These are phyloP conservation scores for Eurypyga helias DNA, from an alignment of 2,113 vertebrate genomes.

Conservation along the genomic window DNA sequence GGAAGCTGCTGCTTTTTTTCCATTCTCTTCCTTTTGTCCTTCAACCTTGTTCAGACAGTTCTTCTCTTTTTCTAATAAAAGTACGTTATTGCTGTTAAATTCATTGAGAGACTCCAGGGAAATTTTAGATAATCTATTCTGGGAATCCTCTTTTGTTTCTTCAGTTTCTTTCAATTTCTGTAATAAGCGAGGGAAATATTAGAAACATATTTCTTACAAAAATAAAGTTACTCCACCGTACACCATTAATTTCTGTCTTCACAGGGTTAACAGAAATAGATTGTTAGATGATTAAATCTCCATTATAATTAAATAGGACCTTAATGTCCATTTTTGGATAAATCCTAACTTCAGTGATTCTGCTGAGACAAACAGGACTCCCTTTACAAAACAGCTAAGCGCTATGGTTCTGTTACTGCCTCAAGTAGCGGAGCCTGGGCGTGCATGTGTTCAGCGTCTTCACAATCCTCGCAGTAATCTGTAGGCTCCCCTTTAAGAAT, in stretches of 20 bases:
- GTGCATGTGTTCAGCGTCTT: constrained; percentile 37
- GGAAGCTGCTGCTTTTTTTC: constrained; percentile 72
- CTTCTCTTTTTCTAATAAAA: constrained; percentile 76
- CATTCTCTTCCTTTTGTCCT: constrained; percentile 68
- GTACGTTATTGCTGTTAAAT: constrained; percentile 77
- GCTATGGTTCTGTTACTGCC: constrained; percentile 16
- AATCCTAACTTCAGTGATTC: constrained; percentile 71
- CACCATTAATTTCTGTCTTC: constrained; percentile 45
- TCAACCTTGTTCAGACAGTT: constrained; percentile 61
- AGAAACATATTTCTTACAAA: constrained; percentile 68
- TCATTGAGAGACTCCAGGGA: constrained; percentile 86
- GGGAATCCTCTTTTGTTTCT: constrained; percentile 74
- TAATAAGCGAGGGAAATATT: constrained; percentile 71
- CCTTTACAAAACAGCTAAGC: constrained; percentile 65
- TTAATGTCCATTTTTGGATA: constrained; percentile 68
- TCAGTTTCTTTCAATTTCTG: constrained; percentile 83
- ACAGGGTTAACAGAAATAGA: constrained; percentile 55
- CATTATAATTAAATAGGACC: constrained; percentile 65
- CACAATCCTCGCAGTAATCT: constrained; percentile 38
- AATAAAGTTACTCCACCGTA: constrained; percentile 60
- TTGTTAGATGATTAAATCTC: constrained; percentile 54
- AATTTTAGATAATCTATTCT: constrained; percentile 76
- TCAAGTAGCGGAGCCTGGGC: constrained; percentile 54
- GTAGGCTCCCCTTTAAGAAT: not conserved
- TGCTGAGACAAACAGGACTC: constrained; percentile 66